Conservation (phyloP, 2,113 vertebrate species). For the Pica pica region DNA sequence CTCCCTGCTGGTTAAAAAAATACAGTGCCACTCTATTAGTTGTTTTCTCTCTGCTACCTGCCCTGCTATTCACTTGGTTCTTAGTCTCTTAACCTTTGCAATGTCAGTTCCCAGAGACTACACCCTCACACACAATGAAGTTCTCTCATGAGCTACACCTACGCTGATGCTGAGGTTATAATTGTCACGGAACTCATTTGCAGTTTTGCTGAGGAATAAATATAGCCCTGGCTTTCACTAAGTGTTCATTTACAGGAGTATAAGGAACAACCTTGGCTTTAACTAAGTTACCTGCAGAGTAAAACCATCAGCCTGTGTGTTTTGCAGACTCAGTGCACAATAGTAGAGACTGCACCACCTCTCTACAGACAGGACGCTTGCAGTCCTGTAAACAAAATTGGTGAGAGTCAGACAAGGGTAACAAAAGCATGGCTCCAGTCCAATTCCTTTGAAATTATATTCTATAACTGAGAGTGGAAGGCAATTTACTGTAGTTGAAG, state of each 20-base stretch:
- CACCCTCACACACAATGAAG: background rate
- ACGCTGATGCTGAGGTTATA: background rate
- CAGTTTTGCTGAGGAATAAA: background rate
- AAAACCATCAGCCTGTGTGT: fast-evolving
- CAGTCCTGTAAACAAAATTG: background rate
- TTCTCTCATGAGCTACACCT: background rate
- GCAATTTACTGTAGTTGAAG: background rate
- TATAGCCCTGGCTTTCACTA: background rate
- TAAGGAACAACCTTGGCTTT: background rate
- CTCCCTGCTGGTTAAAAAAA: background rate
- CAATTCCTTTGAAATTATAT: background rate
- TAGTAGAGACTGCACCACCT: background rate
- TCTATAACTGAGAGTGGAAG: background rate
- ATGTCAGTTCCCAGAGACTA: background rate
- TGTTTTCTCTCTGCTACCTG: background rate
- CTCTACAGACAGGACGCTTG: background rate
- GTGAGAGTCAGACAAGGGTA: background rate
- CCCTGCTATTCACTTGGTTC: background rate
- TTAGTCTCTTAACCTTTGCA: background rate
- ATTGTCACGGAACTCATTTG: background rate
- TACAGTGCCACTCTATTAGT: background rate
- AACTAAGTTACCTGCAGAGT: background rate
- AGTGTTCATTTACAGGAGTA: background rate
- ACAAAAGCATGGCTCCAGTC: background rate
- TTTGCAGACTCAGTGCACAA: background rate